Evolutionary conservation across 2,113 vertebrate genomes (phyloP), one percentile per base, ranked within the genome.

Genomic region (Grus americana): DNA sequence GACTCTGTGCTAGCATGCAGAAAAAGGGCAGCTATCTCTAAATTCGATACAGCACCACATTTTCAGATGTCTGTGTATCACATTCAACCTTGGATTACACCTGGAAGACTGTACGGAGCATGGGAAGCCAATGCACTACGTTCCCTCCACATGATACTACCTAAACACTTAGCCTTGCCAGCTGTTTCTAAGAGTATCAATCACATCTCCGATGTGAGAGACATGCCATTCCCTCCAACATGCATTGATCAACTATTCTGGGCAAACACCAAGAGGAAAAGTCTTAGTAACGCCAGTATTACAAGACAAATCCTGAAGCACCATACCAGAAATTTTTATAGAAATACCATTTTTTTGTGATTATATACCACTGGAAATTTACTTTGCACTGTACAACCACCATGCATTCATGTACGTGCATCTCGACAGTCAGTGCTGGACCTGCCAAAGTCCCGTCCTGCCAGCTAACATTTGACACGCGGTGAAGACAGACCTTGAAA

Each of bases 371-470:
- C 24, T 38, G 36, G 27, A 84, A 65, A 67, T 14, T 68, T 65
- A n/a, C 36, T 90, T 36, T 73, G 11, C 32, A 36, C 5, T 26
- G 42, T 15, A 47, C 24, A 46, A 36, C n/a, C 55, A 70, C 46
- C n/a, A 52, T 10, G 6, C 30, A 19, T 30, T 63, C 47, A 6
- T 10, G 24, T 23, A 59, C 3, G 0, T 19, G 34, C 38, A 81
- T 34, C 57, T n/a, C 3, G 1, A 49, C 15, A 10, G 6, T 12
- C 0, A 3, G 2, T 0, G 4, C 34, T 36, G 66, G 84, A 58
- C 76, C 92, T 85, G 70, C 40, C 36, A 38, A 89, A 84, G 44
- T n/a, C 65, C n/a, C 58, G 47, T 81, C 54, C 93, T 19, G 17
- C 54, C 66, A 83, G 47, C 59, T 32, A 78, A 29, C 13, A 13